Conservation (phyloP, 1,140 invertebrate genomes). For the Stegodyphus dumicola region DNA sequence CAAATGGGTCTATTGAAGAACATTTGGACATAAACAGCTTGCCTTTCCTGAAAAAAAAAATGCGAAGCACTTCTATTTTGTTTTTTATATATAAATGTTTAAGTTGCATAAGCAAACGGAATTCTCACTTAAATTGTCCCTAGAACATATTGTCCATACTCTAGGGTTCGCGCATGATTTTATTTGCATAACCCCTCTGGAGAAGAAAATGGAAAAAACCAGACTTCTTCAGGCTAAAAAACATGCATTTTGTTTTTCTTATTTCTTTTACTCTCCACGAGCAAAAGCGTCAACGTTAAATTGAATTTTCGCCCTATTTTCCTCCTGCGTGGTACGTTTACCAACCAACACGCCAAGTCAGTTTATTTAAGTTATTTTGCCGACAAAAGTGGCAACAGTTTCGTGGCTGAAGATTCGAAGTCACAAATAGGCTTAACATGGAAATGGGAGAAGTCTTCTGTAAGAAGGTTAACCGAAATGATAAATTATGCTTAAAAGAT, state of each 20-base stretch:
- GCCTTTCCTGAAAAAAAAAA: background rate
- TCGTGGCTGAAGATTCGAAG: slow-evolving; percentile 17
- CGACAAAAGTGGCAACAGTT: slow-evolving; percentile 48
- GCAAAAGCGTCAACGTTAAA: slow-evolving; percentile 49
- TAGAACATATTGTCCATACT: slow-evolving; percentile 36
- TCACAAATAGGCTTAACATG: slow-evolving; percentile 39
- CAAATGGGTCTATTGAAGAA: slow-evolving; percentile 29
- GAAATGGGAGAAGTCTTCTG: slow-evolving; percentile 16
- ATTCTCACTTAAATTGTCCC: slow-evolving; percentile 36
- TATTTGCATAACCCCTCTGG: slow-evolving; percentile 47
- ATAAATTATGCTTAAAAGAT: slow-evolving; percentile 18
- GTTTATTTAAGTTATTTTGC: slow-evolving; percentile 54
- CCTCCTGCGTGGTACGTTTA: slow-evolving; percentile 16
- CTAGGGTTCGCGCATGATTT: slow-evolving; percentile 42
- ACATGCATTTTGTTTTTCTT: background rate
- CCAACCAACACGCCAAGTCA: slow-evolving; percentile 38
- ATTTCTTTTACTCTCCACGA: background rate
- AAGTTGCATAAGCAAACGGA: background rate
- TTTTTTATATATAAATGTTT: background rate
- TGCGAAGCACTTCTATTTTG: no score
- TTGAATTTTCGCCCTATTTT: slow-evolving; percentile 50
- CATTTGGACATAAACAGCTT: slow-evolving; percentile 10
- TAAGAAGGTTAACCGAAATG: slow-evolving; percentile 44
- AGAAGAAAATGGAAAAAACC: slow-evolving; percentile 36
- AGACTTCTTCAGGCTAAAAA: background rate